Evolutionary conservation across 2,113 vertebrate species (phyloP).

Genomic region (Hyperoodon ampullatus): DNA sequence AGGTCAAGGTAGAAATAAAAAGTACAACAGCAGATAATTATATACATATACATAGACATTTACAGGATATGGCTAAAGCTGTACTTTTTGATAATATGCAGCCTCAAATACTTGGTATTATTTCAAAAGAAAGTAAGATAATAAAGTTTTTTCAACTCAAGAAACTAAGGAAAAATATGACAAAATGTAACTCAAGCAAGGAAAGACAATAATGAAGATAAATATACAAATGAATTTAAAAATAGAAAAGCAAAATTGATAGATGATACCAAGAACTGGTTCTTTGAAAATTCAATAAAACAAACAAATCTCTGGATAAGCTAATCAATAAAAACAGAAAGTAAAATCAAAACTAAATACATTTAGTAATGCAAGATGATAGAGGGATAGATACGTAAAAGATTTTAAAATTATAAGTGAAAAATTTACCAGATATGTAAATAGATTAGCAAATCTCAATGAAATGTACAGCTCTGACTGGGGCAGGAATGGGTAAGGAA

Average conservation of each 20-base stretch:
- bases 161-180: constrained; percentile 43
- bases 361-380: constrained; percentile 67
- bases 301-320: constrained; percentile 66
- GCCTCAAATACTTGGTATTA: neutral
- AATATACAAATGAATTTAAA: constrained; percentile 57
- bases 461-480: neutral
- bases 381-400: neutral
- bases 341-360: constrained; percentile 66
- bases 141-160: constrained; percentile 19
- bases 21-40: neutral
- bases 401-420: constrained; percentile 56
- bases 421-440: constrained; percentile 16
- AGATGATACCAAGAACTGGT: constrained; percentile 61
- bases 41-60: neutral
- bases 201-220: constrained; percentile 69
- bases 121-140: constrained; percentile 32
- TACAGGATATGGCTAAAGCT: neutral
- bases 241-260: constrained; percentile 61
- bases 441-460: constrained; percentile 33
- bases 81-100: neutral
- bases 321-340: constrained; percentile 69
- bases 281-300: constrained; percentile 75
- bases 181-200: constrained; percentile 46
- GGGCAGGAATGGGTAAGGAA: neutral
- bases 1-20: neutral